phyloP scores from a whole-genome alignment of 2,888 invertebrate genomes.

The Phortica okadai region DNA sequence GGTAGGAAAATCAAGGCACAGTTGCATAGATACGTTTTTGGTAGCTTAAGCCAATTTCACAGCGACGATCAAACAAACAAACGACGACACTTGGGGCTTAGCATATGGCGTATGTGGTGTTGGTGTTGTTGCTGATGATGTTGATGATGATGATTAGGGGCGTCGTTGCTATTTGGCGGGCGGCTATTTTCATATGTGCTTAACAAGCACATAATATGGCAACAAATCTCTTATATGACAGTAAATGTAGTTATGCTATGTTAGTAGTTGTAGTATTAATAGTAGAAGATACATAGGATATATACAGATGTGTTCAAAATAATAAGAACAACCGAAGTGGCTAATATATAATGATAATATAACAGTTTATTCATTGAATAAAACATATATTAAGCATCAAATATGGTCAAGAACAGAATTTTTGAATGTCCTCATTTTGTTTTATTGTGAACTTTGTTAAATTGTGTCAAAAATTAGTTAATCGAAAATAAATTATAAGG shows the following conservation, averaged over 20 bases:
- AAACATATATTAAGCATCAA: too few species aligned
- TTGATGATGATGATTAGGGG: constrained; percentile 54
- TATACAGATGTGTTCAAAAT: neutral
- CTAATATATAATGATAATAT: too few species aligned
- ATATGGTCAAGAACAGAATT: too few species aligned
- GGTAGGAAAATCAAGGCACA: neutral
- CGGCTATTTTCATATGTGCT: constrained; percentile 34
- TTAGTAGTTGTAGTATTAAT: neutral
- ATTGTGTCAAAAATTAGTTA: too few species aligned
- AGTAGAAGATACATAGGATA: neutral
- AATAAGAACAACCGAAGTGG: neutral
- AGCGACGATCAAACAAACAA: neutral
- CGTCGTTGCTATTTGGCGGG: constrained; percentile 54
- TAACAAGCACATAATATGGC: constrained; percentile 59
- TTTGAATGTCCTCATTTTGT: too few species aligned
- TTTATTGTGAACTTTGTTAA: too few species aligned
- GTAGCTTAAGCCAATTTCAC: constrained; percentile 2
- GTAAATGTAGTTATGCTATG: neutral
- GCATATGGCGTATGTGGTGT: neutral
- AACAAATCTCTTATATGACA: constrained; percentile 60
- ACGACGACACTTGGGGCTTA: constrained; percentile 20
- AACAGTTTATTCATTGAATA: too few species aligned
- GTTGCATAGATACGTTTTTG: constrained; percentile 23
- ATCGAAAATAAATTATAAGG: too few species aligned
- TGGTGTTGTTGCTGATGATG: constrained; percentile 49